These are phyloP conservation scores for Macquaria australasica DNA, from an alignment of 2,113 vertebrate genomes.

Conservation along the genomic window DNA sequence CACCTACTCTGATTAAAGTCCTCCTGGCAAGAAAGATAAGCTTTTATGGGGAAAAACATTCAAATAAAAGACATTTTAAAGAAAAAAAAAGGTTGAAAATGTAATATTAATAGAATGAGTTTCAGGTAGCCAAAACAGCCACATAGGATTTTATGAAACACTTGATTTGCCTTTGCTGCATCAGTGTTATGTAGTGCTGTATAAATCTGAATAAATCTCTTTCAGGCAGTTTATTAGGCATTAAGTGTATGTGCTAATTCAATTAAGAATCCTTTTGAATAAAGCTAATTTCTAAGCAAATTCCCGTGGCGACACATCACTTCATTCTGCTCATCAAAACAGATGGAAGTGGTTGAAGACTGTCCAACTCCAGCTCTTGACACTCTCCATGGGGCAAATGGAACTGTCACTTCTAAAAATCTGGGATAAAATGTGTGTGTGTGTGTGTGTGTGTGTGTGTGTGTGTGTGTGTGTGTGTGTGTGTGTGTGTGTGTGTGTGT, in stretches of 20 bases:
- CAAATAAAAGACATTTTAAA: background rate
- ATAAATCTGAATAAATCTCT: background rate
- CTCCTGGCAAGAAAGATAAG: constrained; percentile 21
- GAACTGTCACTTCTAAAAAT: constrained; percentile 44
- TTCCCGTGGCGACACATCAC: background rate
- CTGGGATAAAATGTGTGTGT: constrained; percentile 5
- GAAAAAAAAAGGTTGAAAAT: background rate
- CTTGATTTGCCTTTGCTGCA: background rate
- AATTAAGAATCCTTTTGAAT: constrained; percentile 11
- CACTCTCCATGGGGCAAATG: constrained; percentile 39
- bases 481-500: constrained; percentile 11
- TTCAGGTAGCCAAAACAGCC: background rate
- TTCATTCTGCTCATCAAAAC: constrained; percentile 9
- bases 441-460: constrained; percentile 20
- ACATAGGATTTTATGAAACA: background rate
- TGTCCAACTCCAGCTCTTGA: constrained; percentile 10
- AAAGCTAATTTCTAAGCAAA: background rate
- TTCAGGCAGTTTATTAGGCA: background rate
- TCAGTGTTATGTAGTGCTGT: background rate
- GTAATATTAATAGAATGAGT: background rate
- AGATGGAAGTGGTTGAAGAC: constrained; percentile 12
- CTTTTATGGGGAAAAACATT: background rate
- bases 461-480: constrained; percentile 26
- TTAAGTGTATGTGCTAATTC: constrained; percentile 5
- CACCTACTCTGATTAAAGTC: constrained; percentile 4